These are phyloP conservation scores for Heliopora coerulea DNA, from an alignment of 92 coral and sea anemone species.

Conservation along the genomic window DNA sequence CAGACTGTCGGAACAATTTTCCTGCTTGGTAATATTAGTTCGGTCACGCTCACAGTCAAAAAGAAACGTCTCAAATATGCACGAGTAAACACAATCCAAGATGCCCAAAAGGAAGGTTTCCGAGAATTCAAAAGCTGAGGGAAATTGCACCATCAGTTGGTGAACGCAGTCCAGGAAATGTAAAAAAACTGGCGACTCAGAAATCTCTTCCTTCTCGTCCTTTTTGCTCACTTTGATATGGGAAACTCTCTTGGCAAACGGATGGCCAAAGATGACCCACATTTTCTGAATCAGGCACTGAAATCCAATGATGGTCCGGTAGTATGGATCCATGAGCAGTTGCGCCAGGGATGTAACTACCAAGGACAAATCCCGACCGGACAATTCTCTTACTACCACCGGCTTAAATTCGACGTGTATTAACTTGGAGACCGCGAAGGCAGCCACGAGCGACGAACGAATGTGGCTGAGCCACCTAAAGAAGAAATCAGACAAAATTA, in stretches of 20 bases:
- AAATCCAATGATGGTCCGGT: constrained; percentile 92
- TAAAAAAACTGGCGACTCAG: constrained; percentile 88
- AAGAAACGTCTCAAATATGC: constrained; percentile 91
- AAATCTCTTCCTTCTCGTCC: constrained; percentile 61
- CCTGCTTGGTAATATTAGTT: constrained; percentile 52
- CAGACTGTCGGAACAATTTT: constrained; percentile 58
- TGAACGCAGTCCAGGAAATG: constrained; percentile 97
- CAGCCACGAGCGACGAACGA: constrained; percentile 70
- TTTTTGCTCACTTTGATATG: constrained; percentile 58
- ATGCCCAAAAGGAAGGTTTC: constrained; percentile 86
- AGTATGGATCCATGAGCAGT: constrained; percentile 76
- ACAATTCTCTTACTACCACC: constrained; percentile 77
- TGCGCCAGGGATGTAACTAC: constrained; percentile 88
- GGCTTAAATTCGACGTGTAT: constrained; percentile 77
- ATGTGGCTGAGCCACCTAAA: constrained; percentile 74
- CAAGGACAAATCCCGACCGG: constrained; percentile 84
- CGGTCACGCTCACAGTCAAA: constrained; percentile 90
- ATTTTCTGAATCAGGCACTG: constrained; percentile 90
- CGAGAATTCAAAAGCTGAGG: constrained; percentile 93
- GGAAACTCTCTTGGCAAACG: constrained; percentile 78
- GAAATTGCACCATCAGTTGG: constrained; percentile 87
- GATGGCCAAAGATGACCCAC: constrained; percentile 99
- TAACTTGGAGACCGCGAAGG: constrained; percentile 76
- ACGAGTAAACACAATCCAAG: constrained; percentile 83
- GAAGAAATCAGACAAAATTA: no score